Conservation (phyloP, 2,888 invertebrate species). For the Hirtodrosophila histrioides region DNA sequence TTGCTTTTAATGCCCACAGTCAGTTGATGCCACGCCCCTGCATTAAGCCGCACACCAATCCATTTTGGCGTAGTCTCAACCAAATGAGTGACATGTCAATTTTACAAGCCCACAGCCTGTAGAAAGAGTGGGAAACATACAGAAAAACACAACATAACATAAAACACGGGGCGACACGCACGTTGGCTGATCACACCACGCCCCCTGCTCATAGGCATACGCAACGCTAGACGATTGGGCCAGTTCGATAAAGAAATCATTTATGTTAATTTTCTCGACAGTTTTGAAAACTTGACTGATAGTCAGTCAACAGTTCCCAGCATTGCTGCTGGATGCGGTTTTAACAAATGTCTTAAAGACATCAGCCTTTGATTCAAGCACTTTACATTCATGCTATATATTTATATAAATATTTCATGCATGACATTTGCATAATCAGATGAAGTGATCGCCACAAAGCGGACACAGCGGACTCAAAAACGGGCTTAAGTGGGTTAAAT, state of each 20-base stretch:
- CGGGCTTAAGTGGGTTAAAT: constrained; percentile 46
- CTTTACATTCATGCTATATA: constrained; percentile 27
- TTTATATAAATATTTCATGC: constrained; percentile 26
- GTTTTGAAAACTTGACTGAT: constrained; percentile 38
- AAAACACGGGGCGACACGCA: constrained; percentile 45
- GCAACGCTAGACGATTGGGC: constrained; percentile 60
- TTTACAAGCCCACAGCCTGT: constrained; percentile 31
- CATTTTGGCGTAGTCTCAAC: constrained; percentile 24
- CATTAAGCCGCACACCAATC: constrained; percentile 11
- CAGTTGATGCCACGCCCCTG: constrained; percentile 48
- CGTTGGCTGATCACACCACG: constrained; percentile 53
- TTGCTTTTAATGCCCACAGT: neutral
- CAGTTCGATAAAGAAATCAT: constrained; percentile 76
- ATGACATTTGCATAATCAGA: constrained; percentile 55
- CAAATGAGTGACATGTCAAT: constrained; percentile 65
- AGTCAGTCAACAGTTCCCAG: constrained; percentile 12
- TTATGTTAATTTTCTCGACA: constrained; percentile 72
- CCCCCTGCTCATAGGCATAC: constrained; percentile 41
- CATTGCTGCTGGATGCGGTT: constrained; percentile 14
- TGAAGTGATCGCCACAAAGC: constrained; percentile 22
- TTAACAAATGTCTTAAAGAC: constrained; percentile 16
- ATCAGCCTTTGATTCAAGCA: constrained; percentile 44
- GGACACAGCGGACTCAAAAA: neutral
- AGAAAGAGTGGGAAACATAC: constrained; percentile 51
- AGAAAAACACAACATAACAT: constrained; percentile 14